Percentiles rank a stretch among this genome's conserved stretches.
Conservation (phyloP, 2,113 vertebrate genomes). For the Aphyosemion australe region DNA sequence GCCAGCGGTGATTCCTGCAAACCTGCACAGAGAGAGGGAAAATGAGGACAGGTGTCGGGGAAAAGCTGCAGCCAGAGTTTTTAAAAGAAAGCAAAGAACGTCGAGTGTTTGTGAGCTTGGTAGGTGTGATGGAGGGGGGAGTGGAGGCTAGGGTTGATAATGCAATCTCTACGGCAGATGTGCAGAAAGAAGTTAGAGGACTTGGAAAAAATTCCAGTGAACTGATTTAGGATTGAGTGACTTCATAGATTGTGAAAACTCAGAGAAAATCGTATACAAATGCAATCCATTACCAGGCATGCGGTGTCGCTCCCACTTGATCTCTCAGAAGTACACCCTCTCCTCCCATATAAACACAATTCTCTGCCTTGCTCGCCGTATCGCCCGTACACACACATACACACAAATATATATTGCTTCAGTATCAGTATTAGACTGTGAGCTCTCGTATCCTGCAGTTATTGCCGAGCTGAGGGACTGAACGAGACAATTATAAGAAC, state of each 20-base stretch:
- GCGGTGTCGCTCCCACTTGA: slow-evolving; percentile 50
- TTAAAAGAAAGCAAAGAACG: neutral
- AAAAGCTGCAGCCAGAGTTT: neutral
- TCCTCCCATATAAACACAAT: slow-evolving; percentile 54
- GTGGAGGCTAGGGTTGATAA: slow-evolving; percentile 10
- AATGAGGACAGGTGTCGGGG: slow-evolving; percentile 21
- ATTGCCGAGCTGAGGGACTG: slow-evolving; percentile 77
- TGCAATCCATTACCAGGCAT: slow-evolving; percentile 66
- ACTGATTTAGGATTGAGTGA: slow-evolving; percentile 54
- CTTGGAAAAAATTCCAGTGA: slow-evolving; percentile 37
- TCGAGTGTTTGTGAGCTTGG: slow-evolving; percentile 12
- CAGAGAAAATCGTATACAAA: slow-evolving; percentile 69
- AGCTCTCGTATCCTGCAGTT: slow-evolving; percentile 78
- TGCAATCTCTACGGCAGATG: slow-evolving; percentile 33
- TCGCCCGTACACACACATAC: slow-evolving; percentile 58
- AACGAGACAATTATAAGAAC: slow-evolving; percentile 84
- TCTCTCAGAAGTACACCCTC: slow-evolving; percentile 58
- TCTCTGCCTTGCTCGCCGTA: slow-evolving; percentile 31
- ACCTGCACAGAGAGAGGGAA: slow-evolving; percentile 72
- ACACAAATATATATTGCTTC: slow-evolving; percentile 72
- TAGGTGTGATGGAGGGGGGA: neutral
- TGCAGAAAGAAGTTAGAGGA: slow-evolving; percentile 32
- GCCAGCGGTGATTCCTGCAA: slow-evolving; percentile 94
- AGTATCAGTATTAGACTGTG: slow-evolving; percentile 75
- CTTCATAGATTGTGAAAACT: slow-evolving; percentile 58